Evolutionary conservation across 2,797 vertebrate species (phyloP).

Genomic region (Galaxias olidus): DNA sequence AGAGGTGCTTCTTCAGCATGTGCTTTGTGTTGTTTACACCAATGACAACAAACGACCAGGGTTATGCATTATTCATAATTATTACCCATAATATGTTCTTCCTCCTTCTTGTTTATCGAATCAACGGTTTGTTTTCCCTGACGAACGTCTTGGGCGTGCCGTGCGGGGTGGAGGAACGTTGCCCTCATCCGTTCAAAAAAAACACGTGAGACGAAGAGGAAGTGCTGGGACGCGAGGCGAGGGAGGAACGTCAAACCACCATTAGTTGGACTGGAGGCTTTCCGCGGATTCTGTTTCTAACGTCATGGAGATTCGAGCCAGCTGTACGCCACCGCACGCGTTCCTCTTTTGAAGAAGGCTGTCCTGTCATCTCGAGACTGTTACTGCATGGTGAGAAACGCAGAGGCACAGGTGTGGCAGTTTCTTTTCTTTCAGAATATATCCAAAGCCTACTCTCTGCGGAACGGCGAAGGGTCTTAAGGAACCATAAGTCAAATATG

Average conservation of each 20-base stretch:
- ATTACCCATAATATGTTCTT: constrained; percentile 63
- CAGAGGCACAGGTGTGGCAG: no score
- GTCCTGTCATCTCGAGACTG: no score
- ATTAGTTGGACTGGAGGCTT: constrained; percentile 45
- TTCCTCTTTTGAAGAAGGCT: no score
- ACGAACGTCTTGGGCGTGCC: constrained; percentile 56
- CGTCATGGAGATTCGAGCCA: no score
- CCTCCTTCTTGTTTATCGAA: constrained; percentile 68
- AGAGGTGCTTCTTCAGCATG: constrained; percentile 33
- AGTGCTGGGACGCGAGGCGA: constrained; percentile 60
- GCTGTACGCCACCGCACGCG: no score
- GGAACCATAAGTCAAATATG: no score
- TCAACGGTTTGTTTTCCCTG: constrained; percentile 71
- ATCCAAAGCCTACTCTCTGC: no score
- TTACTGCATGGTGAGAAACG: no score
- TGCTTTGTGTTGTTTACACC: constrained; percentile 38
- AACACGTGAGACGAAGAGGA: constrained; percentile 57
- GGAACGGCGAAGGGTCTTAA: no score
- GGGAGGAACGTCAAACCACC: constrained; percentile 53
- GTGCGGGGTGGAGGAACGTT: constrained; percentile 40
- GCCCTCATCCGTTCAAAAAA: constrained; percentile 59
- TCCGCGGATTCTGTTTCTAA: no score
- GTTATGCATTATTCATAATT: constrained; percentile 60
- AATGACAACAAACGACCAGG: constrained; percentile 43
- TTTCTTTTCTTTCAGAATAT: no score